Evolutionary conservation across 1,140 invertebrate genomes (phyloP).

Genomic region (Ptiloglossa arizonensis): DNA sequence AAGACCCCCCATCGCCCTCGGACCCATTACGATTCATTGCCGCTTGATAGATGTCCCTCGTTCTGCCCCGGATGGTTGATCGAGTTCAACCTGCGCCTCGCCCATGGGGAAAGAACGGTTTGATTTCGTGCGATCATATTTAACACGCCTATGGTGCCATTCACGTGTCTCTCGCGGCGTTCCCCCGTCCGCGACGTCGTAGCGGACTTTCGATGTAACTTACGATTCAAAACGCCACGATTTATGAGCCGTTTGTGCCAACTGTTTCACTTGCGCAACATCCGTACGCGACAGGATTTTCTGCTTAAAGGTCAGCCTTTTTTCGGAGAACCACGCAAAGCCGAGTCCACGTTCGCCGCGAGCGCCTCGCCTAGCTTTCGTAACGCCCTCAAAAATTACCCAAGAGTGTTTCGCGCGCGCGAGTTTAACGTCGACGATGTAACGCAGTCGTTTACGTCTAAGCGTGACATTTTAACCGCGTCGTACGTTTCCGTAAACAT

Average conservation of each 20-base stretch:
- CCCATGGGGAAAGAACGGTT: slow-evolving; percentile 51
- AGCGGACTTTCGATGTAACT: neutral
- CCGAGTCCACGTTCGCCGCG: no score
- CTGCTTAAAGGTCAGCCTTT: neutral
- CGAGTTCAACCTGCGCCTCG: slow-evolving; percentile 59
- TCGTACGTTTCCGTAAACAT: no score
- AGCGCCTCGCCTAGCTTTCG: no score
- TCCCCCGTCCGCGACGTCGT: slow-evolving; percentile 30
- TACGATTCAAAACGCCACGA: slow-evolving; percentile 19
- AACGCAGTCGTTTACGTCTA: no score
- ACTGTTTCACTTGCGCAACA: slow-evolving; percentile 22
- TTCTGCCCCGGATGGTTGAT: slow-evolving; percentile 65
- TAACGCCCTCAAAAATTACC: neutral
- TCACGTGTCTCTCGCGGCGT: slow-evolving; percentile 48
- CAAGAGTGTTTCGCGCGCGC: no score
- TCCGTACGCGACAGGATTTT: neutral
- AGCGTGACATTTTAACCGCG: no score
- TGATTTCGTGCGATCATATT: slow-evolving; percentile 57
- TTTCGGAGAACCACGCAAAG: neutral
- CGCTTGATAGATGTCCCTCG: slow-evolving; percentile 66
- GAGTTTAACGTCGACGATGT: no score
- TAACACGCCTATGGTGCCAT: slow-evolving; percentile 52
- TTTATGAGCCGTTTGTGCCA: slow-evolving; percentile 27
- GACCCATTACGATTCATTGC: slow-evolving; percentile 68
- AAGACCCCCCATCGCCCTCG: slow-evolving; percentile 46